phyloP scores from a whole-genome alignment of 2,888 invertebrate genomes.

The Yponomeuta plumbellus region DNA sequence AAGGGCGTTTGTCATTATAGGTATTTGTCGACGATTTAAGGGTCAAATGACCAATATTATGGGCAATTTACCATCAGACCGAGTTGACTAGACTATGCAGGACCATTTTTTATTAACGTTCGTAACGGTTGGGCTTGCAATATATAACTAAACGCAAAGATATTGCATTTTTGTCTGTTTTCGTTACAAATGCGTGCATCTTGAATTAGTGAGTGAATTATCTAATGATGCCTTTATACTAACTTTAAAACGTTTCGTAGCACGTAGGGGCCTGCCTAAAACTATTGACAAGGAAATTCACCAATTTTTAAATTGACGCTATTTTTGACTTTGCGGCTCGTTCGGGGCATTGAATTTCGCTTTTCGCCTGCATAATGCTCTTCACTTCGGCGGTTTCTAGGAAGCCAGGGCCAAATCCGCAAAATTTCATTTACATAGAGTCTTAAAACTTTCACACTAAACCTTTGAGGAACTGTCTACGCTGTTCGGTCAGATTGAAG shows the following conservation, averaged over 20 bases:
- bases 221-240: too few relatives aligned
- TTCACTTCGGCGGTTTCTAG: constrained; percentile 1
- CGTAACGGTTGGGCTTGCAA: not conserved
- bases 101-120: constrained; percentile 9
- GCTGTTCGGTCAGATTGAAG: constrained; percentile 20
- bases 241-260: too few relatives aligned
- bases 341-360: too few relatives aligned
- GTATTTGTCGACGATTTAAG: too few relatives aligned
- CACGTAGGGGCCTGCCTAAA: too few relatives aligned
- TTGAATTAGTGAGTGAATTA: not conserved
- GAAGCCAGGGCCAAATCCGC: constrained; percentile 7
- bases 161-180: constrained; percentile 1
- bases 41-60: too few relatives aligned
- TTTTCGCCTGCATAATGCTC: constrained; percentile 5
- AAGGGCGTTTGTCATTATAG: too few relatives aligned
- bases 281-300: too few relatives aligned
- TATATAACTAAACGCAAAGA: not conserved
- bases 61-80: too few relatives aligned
- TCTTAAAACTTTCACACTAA: not conserved
- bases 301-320: too few relatives aligned
- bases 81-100: constrained; percentile 11
- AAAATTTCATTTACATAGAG: constrained; percentile 6
- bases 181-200: not conserved
- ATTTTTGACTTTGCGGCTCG: too few relatives aligned
- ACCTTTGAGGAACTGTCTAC: constrained; percentile 21